phyloP scores from a whole-genome alignment of 2,113 vertebrate genomes.

The Mustela lutreola region DNA sequence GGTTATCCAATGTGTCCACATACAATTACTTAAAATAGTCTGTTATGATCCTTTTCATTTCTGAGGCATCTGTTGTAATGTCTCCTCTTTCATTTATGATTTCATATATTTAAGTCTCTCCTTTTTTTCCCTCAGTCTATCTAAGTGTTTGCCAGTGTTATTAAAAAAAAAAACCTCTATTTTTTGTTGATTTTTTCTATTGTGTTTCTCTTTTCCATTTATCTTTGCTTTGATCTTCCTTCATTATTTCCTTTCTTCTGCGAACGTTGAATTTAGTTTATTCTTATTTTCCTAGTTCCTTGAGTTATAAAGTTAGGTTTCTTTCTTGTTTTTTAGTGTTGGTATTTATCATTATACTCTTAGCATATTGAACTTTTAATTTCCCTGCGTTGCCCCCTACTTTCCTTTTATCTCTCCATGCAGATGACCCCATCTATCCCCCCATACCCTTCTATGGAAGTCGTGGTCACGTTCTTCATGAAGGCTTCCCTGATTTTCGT shows the following conservation, averaged over 20 bases:
- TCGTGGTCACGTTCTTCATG: background rate
- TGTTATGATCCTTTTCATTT: background rate
- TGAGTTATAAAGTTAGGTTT: background rate
- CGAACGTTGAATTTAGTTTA: background rate
- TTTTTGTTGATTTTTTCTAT: background rate
- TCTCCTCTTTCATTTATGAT: background rate
- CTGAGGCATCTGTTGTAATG: background rate
- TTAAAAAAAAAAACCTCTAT: background rate
- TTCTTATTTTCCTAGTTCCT: background rate
- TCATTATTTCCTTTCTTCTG: background rate
- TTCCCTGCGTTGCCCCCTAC: background rate
- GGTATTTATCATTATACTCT: background rate
- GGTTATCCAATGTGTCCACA: background rate
- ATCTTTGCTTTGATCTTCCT: background rate
- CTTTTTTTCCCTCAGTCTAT: background rate
- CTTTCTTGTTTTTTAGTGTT: background rate
- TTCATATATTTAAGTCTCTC: background rate
- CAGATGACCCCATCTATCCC: fast-evolving
- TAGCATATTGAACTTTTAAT: background rate
- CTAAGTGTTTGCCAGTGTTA: background rate
- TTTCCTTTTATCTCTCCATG: background rate
- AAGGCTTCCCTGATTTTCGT: background rate
- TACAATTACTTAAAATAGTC: background rate
- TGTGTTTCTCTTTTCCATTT: background rate
- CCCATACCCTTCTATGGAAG: background rate